Evolutionary conservation across 2,797 vertebrate genomes (phyloP), one percentile per base, ranked within the genome.

Genomic region (Rhynchotus rufescens): DNA sequence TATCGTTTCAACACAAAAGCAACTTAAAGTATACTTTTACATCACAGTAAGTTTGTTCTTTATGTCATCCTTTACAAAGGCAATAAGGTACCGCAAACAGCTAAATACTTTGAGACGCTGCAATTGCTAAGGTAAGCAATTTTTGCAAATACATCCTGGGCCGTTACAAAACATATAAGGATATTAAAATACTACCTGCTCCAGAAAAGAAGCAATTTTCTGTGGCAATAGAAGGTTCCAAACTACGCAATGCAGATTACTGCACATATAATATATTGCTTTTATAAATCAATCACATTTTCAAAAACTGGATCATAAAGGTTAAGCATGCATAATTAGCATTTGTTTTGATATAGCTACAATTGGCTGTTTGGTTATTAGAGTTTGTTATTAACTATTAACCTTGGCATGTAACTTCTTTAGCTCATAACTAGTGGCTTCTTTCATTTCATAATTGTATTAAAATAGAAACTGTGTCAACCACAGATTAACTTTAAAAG

Each of bases 381-480:
- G 75, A 76, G 61, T 82, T 89, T 64, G 62, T 80, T 25, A 68
- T 80, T 89, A 85, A 88, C 72, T 83, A 64, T 87, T 80, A 90
- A 94, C 91, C 66, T 51, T 69, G 89, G 84, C 75, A 52, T 12
- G 9, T 44, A 28, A 75, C 74, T 91, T 49, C 89, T 67, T 32
- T 59, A 72, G 34, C 73, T 36, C 54, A 15, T 6, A 84, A 83
- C 85, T 52, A 71, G 12, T 11, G 2, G 71, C 84, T 72, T 45
- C 87, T 83, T 52, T 47, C 67, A 38, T 60, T 91, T 71, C 49
- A 15, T 77, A 84, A 82, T n/a, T 73, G 72, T 9, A 51, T 61
- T 65, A 85, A 94, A 96, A 96, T 76, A 93, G 93, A 95, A 96
- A 96, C n/a, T 86, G 86, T 95, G 96, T 93, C 96, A 96, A 78